Base-by-base conservation (phyloP, 2,797 vertebrate genomes). In the Lates japonicus region DNA sequence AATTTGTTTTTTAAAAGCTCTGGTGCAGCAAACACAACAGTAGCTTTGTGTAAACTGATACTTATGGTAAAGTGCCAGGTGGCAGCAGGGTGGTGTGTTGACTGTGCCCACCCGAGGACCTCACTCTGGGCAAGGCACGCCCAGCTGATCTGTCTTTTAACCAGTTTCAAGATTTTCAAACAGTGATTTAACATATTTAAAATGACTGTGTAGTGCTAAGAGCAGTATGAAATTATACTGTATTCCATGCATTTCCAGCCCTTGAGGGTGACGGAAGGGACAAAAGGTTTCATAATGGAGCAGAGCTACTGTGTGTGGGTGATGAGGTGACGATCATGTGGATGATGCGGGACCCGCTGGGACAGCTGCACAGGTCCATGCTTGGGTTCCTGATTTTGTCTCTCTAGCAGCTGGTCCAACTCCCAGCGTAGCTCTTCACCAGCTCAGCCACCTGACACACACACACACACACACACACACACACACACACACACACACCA, bases 371-470 rank as follows among this genome's bases (percentile, higher is more conserved):
- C 72, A 99, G 87, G 89, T 99, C 97, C 88, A 98, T 98, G 93
- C 95, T 98, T 0, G 98, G 98, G 63, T 92, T 98, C 86, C 94
- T 96, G 88, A 99, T 99, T 92, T 99, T 99, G 83, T 99, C 98
- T n/a, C 87, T 99, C 97, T 70, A 99, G 94, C 19, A 99, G 95
- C 90, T 97, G 96, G 91, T 99, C 98, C 48, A 99, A 93, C 88
- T 99, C 98, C 62, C 95, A 96, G 62, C 98, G 97, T 80, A 99
- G 93, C 93, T 98, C 97, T 55, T 98, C 60, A 99, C 96, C 90
- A 99, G 89, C 90, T 99, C 98, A 0, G 97, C 98, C 78, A 99
- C 97, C 98, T 99, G 59, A n/a, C n/a, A n/a, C n/a, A n/a, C n/a
- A 87, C 3, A 84, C 49, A 71, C 42, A 78, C n/a, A 35, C 5